A percentile compares a stretch with the other conserved stretches of the same genome.
Conservation (phyloP, 2,113 vertebrate genomes). For the Passer domesticus region DNA sequence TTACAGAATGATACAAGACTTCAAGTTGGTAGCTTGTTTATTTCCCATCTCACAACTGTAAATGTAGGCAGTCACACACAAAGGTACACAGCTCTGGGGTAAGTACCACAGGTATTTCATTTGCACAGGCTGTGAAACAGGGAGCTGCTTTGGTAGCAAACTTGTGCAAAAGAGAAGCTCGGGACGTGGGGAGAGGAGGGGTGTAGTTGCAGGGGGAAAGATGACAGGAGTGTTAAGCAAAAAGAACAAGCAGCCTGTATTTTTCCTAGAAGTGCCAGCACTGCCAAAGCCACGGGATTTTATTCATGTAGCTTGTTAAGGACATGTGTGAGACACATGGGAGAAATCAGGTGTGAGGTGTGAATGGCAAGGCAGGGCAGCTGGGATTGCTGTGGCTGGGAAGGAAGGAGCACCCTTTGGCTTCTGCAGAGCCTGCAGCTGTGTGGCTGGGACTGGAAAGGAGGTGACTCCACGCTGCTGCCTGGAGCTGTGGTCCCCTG, state of each 20-base stretch:
- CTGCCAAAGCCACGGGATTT: neutral
- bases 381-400: neutral
- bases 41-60: constrained; percentile 33
- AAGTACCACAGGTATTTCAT: neutral
- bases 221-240: neutral
- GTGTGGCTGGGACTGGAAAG: neutral
- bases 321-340: fast-evolving
- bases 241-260: neutral
- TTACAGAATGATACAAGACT: neutral
- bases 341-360: neutral
- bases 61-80: constrained; percentile 1
- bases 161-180: constrained; percentile 17
- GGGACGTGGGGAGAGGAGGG: neutral
- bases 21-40: constrained; percentile 11
- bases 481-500: neutral
- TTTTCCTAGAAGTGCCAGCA: neutral
- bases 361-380: neutral
- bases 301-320: neutral
- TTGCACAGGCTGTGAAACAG: neutral
- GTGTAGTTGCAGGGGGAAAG: neutral
- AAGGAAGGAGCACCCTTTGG: neutral
- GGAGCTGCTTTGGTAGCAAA: constrained; percentile 30
- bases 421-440: neutral
- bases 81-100: neutral
- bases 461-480: neutral